Conservation (phyloP, 2,888 invertebrate species). For the Dynastes tityus region DNA sequence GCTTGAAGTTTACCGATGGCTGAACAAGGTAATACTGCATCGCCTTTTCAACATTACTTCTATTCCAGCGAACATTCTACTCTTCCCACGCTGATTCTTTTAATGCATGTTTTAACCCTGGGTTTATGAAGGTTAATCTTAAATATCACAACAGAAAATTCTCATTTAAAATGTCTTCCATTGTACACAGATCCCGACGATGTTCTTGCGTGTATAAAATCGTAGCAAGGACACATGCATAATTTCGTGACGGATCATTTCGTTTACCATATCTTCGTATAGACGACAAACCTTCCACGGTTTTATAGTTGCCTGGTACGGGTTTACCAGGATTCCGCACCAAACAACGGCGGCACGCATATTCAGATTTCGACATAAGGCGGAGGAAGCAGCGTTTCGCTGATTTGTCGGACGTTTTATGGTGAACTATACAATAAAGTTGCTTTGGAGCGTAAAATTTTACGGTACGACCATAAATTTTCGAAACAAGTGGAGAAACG, state of each 20-base stretch:
- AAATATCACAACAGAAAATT: too few relatives aligned
- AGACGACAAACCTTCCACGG: conserved; percentile 22
- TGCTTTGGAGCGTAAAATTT: conserved; percentile 39
- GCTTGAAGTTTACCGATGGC: too few relatives aligned
- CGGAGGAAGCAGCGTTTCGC: conserved; percentile 24
- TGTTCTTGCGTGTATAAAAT: not conserved
- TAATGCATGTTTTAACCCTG: too few relatives aligned
- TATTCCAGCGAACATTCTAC: too few relatives aligned
- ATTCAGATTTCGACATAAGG: conserved; percentile 36
- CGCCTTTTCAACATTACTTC: too few relatives aligned
- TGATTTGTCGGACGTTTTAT: conserved; percentile 45
- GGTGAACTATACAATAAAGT: conserved; percentile 43
- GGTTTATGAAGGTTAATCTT: too few relatives aligned
- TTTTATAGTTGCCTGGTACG: conserved; percentile 33
- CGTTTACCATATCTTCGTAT: not conserved
- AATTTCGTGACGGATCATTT: conserved; percentile 25
- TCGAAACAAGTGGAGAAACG: conserved; percentile 42
- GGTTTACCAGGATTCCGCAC: conserved; percentile 18
- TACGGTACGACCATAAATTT: conserved; percentile 41
- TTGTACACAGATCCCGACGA: not conserved
- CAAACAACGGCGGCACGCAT: conserved; percentile 17
- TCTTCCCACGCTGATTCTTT: too few relatives aligned
- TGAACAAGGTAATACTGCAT: too few relatives aligned
- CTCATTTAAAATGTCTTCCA: too few relatives aligned
- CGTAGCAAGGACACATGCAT: not conserved